Conservation (phyloP, 2,113 vertebrate genomes). For the Nibea albiflora region DNA sequence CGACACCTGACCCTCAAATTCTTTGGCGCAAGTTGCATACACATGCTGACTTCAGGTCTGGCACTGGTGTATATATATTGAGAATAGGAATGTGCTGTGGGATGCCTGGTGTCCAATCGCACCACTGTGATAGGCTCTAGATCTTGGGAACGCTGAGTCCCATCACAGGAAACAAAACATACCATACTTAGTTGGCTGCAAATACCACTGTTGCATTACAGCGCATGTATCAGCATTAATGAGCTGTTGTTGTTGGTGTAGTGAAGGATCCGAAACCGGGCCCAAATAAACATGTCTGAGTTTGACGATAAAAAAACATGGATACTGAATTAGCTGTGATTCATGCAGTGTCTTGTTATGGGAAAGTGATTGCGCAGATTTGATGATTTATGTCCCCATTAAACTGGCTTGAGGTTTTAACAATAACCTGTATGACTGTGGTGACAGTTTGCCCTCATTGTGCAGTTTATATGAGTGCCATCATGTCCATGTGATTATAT, state of each 20-base stretch:
- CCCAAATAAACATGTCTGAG: neutral
- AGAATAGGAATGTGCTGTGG: conserved; percentile 63
- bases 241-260: neutral
- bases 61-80: conserved; percentile 49
- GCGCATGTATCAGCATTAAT: conserved; percentile 24
- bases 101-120: conserved; percentile 60
- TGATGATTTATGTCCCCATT: neutral
- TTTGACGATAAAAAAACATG: too few species aligned
- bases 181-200: conserved; percentile 36
- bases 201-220: conserved; percentile 35
- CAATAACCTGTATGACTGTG: neutral
- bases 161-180: conserved; percentile 47
- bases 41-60: conserved; percentile 47
- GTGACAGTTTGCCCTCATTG: neutral
- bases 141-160: conserved; percentile 28
- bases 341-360: neutral
- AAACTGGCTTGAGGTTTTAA: conserved; percentile 23
- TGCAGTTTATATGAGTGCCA: neutral
- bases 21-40: conserved; percentile 12
- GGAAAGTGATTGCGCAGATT: neutral
- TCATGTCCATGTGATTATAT: neutral
- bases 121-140: conserved; percentile 28
- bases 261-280: neutral
- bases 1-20: conserved; percentile 51
- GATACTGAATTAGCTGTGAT: neutral